Conservation (phyloP, 2,888 invertebrate genomes). For the Altica lythri region DNA sequence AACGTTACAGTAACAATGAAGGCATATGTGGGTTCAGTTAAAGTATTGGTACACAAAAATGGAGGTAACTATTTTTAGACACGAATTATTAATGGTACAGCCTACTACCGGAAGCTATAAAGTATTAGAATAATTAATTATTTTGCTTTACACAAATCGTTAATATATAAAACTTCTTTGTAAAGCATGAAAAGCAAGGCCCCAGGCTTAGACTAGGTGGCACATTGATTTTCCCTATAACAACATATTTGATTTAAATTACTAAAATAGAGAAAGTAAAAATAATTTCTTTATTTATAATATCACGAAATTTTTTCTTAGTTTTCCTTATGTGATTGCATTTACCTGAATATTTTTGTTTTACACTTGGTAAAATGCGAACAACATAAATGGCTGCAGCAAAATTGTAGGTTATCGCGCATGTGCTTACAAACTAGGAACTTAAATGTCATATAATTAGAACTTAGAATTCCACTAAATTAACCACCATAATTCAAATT, state of each 20-base stretch:
- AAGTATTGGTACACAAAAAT: constrained; percentile 42
- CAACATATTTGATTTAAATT: constrained; percentile 11
- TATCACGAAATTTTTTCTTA: constrained; percentile 11
- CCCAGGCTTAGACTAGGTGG: constrained; percentile 50
- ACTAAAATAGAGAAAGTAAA: not conserved
- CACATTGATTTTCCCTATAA: constrained; percentile 35
- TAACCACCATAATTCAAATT: constrained; percentile 6
- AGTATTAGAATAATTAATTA: constrained; percentile 4
- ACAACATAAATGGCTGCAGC: constrained; percentile 60
- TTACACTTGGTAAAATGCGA: constrained; percentile 55
- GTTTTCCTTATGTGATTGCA: constrained; percentile 24
- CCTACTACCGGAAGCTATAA: constrained; percentile 15
- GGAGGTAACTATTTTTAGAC: constrained; percentile 52
- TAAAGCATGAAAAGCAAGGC: constrained; percentile 40
- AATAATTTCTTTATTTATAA: constrained; percentile 5
- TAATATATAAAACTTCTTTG: constrained; percentile 24
- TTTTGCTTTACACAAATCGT: constrained; percentile 11
- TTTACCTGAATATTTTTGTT: constrained; percentile 55
- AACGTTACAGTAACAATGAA: constrained; percentile 21
- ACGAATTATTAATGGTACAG: constrained; percentile 35
- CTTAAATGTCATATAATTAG: constrained; percentile 18
- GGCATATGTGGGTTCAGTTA: constrained; percentile 23
- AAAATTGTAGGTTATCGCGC: constrained; percentile 57
- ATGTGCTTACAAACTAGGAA: constrained; percentile 44
- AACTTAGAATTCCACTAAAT: constrained; percentile 18